Evolutionary conservation across 2,113 vertebrate species (phyloP).

Genomic region (Pituophis catenifer): DNA sequence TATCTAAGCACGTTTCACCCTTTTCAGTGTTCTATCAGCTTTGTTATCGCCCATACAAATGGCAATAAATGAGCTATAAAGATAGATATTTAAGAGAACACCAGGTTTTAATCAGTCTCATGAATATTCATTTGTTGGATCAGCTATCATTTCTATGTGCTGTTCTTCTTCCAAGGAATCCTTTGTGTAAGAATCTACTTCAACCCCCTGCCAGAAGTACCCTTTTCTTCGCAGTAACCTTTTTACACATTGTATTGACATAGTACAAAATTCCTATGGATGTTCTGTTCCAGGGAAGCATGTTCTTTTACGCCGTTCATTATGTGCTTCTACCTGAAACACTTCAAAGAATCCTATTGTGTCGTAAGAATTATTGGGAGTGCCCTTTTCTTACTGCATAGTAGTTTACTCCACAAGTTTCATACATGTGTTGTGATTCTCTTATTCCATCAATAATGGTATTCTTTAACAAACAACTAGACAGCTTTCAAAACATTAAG

Average conservation of each 20-base stretch:
- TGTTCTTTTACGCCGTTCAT: constrained; percentile 17
- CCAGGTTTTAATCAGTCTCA: constrained; percentile 10
- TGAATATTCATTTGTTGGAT: constrained; percentile 37
- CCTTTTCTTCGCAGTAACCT: constrained; percentile 37
- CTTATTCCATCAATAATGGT: constrained; percentile 6
- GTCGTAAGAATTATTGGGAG: not conserved
- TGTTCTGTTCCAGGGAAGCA: constrained; percentile 32
- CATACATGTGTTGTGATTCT: not conserved
- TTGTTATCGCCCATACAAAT: not conserved
- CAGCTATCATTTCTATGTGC: constrained; percentile 22
- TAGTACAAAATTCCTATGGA: constrained; percentile 41
- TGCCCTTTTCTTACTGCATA: not conserved
- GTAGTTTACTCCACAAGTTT: constrained; percentile 18
- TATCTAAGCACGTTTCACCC: not conserved
- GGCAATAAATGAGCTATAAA: not conserved
- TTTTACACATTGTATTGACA: constrained; percentile 18
- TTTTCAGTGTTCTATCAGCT: not conserved
- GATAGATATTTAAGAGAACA: not conserved
- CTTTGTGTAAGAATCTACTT: constrained; percentile 20
- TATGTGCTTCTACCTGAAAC: constrained; percentile 23
- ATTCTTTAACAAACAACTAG: constrained; percentile 10
- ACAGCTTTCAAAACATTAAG: constrained; percentile 20
- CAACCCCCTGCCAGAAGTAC: constrained; percentile 34
- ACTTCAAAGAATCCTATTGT: constrained; percentile 30
- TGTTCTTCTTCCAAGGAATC: constrained; percentile 12